phyloP scores from a whole-genome alignment of 2,797 vertebrate species.

The Melanotaenia parkinsoni region DNA sequence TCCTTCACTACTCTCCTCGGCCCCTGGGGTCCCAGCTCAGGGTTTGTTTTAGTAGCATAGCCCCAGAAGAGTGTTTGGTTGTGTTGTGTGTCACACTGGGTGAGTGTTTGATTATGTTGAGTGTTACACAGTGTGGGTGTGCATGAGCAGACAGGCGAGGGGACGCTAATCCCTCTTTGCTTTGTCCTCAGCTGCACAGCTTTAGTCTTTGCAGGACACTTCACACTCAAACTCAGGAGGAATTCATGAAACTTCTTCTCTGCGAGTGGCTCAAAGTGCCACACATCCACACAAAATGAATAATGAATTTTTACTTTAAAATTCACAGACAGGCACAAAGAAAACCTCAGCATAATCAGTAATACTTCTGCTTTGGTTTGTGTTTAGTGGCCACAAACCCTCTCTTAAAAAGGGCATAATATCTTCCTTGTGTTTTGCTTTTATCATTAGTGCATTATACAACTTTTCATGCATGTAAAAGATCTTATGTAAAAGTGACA shows the following conservation, averaged over 20 bases:
- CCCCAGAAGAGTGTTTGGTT: conserved; percentile 79
- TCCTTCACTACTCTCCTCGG: conserved; percentile 55
- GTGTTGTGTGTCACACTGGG: conserved; percentile 77
- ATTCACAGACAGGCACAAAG: conserved; percentile 21
- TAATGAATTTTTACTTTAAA: conserved; percentile 20
- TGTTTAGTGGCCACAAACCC: conserved; percentile 1
- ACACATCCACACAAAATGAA: conserved; percentile 27
- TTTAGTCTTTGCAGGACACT: conserved; percentile 66
- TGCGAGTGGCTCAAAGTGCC: conserved; percentile 26
- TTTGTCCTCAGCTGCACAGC: conserved; percentile 72
- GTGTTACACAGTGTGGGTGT: conserved; percentile 60
- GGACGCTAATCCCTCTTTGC: conserved; percentile 67
- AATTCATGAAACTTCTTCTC: conserved; percentile 49
- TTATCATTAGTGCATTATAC: not conserved
- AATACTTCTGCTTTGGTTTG: conserved; percentile 4
- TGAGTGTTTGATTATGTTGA: conserved; percentile 78
- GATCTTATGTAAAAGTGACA: not conserved
- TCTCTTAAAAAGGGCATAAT: not conserved
- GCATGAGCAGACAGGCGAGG: conserved; percentile 60
- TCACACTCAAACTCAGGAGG: conserved; percentile 53
- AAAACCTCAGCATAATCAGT: conserved; percentile 8
- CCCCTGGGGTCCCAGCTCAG: conserved; percentile 51
- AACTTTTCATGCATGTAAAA: not conserved
- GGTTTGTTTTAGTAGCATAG: conserved; percentile 82
- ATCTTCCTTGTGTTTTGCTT: not conserved